A percentile compares a stretch with the other conserved stretches of the same genome.
phyloP scores from a whole-genome alignment of 2,113 vertebrate genomes.

The Scatophagus argus region DNA sequence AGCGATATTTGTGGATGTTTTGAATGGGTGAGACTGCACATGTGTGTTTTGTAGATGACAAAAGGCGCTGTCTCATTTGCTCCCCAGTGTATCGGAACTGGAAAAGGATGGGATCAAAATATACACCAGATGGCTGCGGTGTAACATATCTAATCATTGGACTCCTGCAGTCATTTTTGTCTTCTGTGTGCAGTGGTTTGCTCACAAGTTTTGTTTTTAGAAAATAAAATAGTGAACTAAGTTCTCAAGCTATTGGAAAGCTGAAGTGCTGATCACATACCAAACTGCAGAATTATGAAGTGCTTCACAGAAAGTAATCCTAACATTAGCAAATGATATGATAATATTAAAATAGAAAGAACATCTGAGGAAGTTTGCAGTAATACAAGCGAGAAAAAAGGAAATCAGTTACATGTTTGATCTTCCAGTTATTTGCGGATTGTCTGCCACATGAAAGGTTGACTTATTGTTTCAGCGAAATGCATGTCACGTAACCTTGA shows the following conservation, averaged over 20 bases:
- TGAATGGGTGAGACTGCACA: neutral
- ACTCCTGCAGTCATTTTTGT: neutral
- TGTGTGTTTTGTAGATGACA: slow-evolving; percentile 4
- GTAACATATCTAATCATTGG: neutral
- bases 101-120: slow-evolving; percentile 1
- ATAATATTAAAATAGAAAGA: too few relatives aligned
- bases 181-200: neutral
- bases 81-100: neutral
- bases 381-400: neutral
- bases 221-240: neutral
- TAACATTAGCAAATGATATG: neutral
- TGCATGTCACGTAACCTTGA: neutral
- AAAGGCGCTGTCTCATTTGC: neutral
- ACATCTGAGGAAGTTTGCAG: too few relatives aligned
- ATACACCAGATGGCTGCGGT: neutral
- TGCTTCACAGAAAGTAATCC: neutral
- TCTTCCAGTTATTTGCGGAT: neutral
- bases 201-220: slow-evolving; percentile 5
- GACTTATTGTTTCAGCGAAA: neutral
- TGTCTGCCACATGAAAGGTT: neutral
- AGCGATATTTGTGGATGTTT: slow-evolving; percentile 7
- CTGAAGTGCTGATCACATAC: neutral
- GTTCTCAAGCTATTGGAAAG: neutral
- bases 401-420: too few relatives aligned
- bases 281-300: neutral